Conservation (phyloP, 53 echinoderm and acorn worm genomes). For the Patiria pectinifera region DNA sequence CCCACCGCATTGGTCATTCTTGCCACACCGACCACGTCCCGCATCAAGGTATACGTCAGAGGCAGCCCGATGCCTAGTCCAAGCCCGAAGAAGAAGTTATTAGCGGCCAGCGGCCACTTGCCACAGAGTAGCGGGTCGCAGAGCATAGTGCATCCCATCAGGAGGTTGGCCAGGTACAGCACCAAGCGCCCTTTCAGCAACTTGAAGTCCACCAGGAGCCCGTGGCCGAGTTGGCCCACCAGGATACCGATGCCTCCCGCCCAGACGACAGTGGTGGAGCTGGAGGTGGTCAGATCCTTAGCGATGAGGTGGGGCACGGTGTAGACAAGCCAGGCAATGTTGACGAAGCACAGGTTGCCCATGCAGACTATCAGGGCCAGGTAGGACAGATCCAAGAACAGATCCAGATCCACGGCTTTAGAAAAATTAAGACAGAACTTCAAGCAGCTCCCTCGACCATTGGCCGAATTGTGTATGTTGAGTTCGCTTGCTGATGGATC, state of each 20-base stretch:
- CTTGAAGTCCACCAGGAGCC: constrained; percentile 23
- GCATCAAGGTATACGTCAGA: constrained; percentile 50
- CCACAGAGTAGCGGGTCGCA: constrained; percentile 22
- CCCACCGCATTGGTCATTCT: constrained; percentile 49
- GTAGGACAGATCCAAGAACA: constrained; percentile 27
- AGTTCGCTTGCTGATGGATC: neutral
- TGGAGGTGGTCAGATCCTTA: constrained; percentile 5
- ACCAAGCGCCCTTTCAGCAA: constrained; percentile 12
- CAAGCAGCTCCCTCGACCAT: neutral
- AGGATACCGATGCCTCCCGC: constrained; percentile 37
- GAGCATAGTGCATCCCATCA: neutral
- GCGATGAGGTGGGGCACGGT: constrained; percentile 23
- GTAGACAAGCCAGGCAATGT: constrained; percentile 34
- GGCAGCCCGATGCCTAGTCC: constrained; percentile 32
- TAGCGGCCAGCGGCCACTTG: constrained; percentile 24
- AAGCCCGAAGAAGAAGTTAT: constrained; percentile 24
- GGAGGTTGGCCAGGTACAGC: constrained; percentile 13
- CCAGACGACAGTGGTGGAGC: constrained; percentile 7
- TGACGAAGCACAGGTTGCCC: constrained; percentile 31
- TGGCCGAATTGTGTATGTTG: neutral
- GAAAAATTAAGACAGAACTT: neutral
- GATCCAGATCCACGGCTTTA: neutral
- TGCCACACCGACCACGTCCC: constrained; percentile 39
- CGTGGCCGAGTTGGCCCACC: constrained; percentile 34
- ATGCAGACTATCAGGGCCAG: neutral